Base-by-base conservation (phyloP, 1,140 invertebrate genomes). In the Ostrea denselamellosa region DNA sequence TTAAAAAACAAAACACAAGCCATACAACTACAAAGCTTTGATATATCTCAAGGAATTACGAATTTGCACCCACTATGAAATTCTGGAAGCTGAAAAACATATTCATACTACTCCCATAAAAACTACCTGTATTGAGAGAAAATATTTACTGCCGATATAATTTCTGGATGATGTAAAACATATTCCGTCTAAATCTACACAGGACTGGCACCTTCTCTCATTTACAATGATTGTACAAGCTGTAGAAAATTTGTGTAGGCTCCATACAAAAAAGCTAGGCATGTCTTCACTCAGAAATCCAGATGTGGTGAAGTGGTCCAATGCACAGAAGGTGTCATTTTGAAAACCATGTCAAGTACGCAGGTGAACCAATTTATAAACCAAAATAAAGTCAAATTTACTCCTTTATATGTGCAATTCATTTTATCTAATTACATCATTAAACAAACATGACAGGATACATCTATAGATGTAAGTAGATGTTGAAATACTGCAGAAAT, bases 81-180 rank as follows among this genome's bases (percentile, higher is more conserved):
- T 77, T 77, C 68, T 77, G 28, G 68, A 77, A 77, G 8, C 65
- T 25, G 22, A 17, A n/a, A 17, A 62, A 62, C 56, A 62, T 19
- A 62, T 62, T 19, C 7, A 62, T 19, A 19, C 56, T n/a, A 17
- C 56, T 62, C 17, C 56, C 56, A 44, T 44, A 62, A 62, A 62
- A 62, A 62, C 56, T 62, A 62, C 56, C 56, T 62, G 68, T 28
- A 77, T 77, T 77, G 25, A 71, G 28, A 34, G 25, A 77, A 44
- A 77, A 77, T 28, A 77, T 77, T 77, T 25, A 77, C 28, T 10
- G 4, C 68, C 34, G 68, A 77, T 34, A 28, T 28, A 14, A 77
- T 28, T 77, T 17, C 22, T 34, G 68, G 25, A 25, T 77, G 68
- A 28, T 77, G 68, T 14, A 77, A 77, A 28, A 77, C 68, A 77